These are phyloP conservation scores for Brachionus rubens DNA, from an alignment of 1,140 invertebrate genomes.

Conservation along the genomic window DNA sequence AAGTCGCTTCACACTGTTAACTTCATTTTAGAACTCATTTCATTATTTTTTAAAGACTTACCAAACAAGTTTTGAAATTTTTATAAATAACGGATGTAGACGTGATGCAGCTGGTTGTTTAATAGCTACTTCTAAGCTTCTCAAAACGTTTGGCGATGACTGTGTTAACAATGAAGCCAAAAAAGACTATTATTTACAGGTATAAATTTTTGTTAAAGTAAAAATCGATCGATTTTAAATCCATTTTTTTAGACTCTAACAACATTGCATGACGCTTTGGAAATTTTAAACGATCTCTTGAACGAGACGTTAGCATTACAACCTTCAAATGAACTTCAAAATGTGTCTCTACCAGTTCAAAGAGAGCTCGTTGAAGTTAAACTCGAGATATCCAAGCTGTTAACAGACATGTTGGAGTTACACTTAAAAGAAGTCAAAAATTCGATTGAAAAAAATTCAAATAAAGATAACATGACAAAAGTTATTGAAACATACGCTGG, in stretches of 20 bases:
- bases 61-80: conserved; percentile 36
- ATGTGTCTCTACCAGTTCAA: conserved; percentile 23
- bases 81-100: conserved; percentile 9
- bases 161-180: conserved; percentile 11
- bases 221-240: not conserved
- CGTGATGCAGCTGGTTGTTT: not conserved
- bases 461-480: conserved; percentile 19
- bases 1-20: not conserved
- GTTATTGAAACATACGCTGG: not conserved
- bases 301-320: not conserved
- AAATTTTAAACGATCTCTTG: conserved; percentile 23
- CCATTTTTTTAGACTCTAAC: not conserved
- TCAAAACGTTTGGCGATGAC: conserved; percentile 17
- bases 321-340: not conserved
- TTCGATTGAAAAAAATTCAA: not conserved
- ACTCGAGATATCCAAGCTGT: not conserved
- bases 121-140: conserved; percentile 7
- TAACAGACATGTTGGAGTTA: conserved; percentile 25
- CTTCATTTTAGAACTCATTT: not conserved
- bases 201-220: not conserved
- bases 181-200: conserved; percentile 18
- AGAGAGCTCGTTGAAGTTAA: conserved; percentile 13
- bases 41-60: conserved; percentile 23
- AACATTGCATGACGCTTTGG: not conserved
- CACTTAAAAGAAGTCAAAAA: not conserved